Base-by-base conservation (phyloP, 2,888 invertebrate species). In the Pollenia amentaria region DNA sequence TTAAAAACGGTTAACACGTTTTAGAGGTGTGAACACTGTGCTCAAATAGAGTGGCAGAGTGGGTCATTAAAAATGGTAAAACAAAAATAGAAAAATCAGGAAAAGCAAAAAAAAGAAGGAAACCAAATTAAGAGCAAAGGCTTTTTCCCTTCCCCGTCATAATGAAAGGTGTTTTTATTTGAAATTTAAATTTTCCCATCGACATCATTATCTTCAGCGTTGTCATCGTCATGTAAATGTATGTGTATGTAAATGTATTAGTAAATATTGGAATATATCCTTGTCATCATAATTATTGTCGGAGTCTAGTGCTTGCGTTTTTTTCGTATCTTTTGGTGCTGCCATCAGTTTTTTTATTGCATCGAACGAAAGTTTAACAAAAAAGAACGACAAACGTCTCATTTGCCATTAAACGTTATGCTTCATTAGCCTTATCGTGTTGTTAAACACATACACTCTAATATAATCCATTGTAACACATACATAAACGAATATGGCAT, bases 401-500 rank as follows among this genome's bases (percentile, higher is more conserved):
- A 44, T 14, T 76, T 82, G n/a, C 16, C 75, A 82, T 77, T 70
- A 51, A 53, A 53, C 70, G 70, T 76, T 77, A 64, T 70, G 64
- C 76, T 76, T 83, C 76, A 70, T 83, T 77, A 70, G 70, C 76
- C 29, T 75, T 62, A 57, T 81, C 72, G 12, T 16, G 14, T 7
- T 16, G 12, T 10, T 55, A 64, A 9, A 44, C 21, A 44, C 16
- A 29, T 48, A 67, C 21, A 67, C 21, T 18, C 38, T 7, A 2
- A 16, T n/a, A 38, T 3, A 57, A 12, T 11, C 29, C 57, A 29
- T 29, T 29, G 18, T 18, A 18, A 18, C 53, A 53, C 29, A 29
- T 29, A 12, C 57, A 57, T 38, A 57, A 11, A 12, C 29, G 6
- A 57, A 14, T 55, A 55, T 18, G 18, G 21, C 21, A 55, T 57